Evolutionary conservation across 2,888 invertebrate species (phyloP).

Genomic region (Cheilosia pagana): DNA sequence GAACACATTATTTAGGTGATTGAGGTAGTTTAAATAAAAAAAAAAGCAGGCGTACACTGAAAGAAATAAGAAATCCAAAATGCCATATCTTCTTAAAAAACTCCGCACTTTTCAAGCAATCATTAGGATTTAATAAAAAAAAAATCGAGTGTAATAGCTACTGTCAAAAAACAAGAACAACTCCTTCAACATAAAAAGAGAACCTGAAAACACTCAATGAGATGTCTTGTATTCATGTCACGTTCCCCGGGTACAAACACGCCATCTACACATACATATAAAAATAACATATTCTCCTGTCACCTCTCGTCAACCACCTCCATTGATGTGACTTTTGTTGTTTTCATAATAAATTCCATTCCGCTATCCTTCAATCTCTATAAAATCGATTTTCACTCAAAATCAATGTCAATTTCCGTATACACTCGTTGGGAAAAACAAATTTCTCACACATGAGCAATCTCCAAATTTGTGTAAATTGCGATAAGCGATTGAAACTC

Average conservation of each 20-base stretch:
- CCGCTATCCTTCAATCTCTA: conserved; percentile 62
- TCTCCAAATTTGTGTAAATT: conserved; percentile 71
- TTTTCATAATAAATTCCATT: conserved; percentile 54
- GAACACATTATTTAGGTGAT: not conserved
- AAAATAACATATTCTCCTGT: conserved; percentile 8
- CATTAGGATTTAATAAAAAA: too few relatives aligned
- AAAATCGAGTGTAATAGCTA: too few relatives aligned
- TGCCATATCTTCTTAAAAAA: too few relatives aligned
- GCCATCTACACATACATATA: too few relatives aligned
- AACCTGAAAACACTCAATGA: too few relatives aligned
- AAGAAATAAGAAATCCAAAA: too few relatives aligned
- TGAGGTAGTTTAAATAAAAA: not conserved
- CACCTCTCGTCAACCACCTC: conserved; percentile 32
- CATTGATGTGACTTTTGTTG: not conserved
- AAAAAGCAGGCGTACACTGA: not conserved
- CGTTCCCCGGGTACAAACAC: too few relatives aligned
- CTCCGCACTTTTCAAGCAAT: too few relatives aligned
- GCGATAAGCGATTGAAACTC: conserved; percentile 69
- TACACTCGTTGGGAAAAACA: conserved; percentile 49
- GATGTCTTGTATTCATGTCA: too few relatives aligned
- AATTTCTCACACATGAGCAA: conserved; percentile 72
- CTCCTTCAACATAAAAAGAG: too few relatives aligned
- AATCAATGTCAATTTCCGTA: conserved; percentile 71
- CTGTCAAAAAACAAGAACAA: too few relatives aligned
- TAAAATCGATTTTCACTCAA: conserved; percentile 71